Base-by-base conservation (phyloP, 2,888 invertebrate species). In the Platycheirus rosarum region DNA sequence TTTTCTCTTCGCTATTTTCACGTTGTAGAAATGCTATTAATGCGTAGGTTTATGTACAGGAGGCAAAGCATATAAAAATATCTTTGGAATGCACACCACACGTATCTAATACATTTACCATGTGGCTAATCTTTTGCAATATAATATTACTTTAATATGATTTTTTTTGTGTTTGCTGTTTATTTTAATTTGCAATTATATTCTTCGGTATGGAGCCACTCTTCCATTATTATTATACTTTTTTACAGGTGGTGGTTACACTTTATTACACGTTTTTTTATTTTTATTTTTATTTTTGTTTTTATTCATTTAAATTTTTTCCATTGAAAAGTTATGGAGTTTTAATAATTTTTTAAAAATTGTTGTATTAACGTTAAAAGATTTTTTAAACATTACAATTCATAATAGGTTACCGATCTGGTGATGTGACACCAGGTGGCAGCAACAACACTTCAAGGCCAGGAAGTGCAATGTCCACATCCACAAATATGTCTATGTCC, bases 401-500 rank as follows among this genome's bases (percentile, higher is more conserved):
- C 29, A n/a, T 3, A 53, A 85, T 92, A 94, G 94, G 94, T 91
- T 92, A 93, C 86, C 92, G 94, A 87, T 94, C 94, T 86, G 95
- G 95, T 86, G 95, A 95, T 88, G 93, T 93, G 86, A 95, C 95
- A 84, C 95, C 95, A 84, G 90, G 90, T 84, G 90, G 90, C 89
- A 92, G 94, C 93, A 86, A 88, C 62, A 90, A 87, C 86, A 93
- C 94, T 84, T 97, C 97, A 86, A 93, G 97, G 89, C 97, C 97
- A 85, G 95, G 95, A 90, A 96, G 96, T 92, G 96, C 97, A 86
- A 93, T 97, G 92, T 96, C 95, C 89, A 90, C 92, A 92, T 95
- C 95, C 89, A 93, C 93, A 88, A 93, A 93, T 88, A 93, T 89
- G 86, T 89, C 94, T 87, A 92, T 93, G 84, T 91, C 92, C 46